Conservation (phyloP, 2,888 invertebrate species). For the Stenichneumon culpator region DNA sequence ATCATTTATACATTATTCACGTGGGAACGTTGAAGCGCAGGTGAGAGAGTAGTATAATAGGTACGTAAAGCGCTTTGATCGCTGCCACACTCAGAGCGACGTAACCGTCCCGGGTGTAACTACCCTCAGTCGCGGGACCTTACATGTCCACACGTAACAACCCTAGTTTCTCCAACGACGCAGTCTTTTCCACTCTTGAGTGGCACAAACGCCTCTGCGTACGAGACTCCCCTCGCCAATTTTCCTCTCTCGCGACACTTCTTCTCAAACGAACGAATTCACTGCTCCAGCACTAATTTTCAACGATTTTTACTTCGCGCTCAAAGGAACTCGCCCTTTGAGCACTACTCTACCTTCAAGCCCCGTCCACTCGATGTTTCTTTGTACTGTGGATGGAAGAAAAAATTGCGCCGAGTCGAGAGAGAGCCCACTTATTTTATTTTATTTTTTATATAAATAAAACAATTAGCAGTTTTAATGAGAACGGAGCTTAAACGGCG, state of each 20-base stretch:
- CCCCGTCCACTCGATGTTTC: neutral
- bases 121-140: constrained; percentile 25
- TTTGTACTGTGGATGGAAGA: neutral
- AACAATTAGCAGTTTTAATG: neutral
- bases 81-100: constrained; percentile 38
- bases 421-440: neutral
- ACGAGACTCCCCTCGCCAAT: neutral
- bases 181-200: constrained; percentile 20
- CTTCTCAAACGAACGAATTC: constrained; percentile 20
- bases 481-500: too few relatives aligned
- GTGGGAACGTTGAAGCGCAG: constrained; percentile 58
- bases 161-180: constrained; percentile 17
- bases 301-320: constrained; percentile 15
- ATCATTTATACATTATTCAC: constrained; percentile 69
- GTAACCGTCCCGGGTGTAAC: constrained; percentile 22
- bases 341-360: neutral
- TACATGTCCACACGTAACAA: constrained; percentile 21
- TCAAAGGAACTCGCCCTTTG: constrained; percentile 6
- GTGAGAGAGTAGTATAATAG: constrained; percentile 50
- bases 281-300: constrained; percentile 30
- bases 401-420: neutral
- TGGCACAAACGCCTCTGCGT: constrained; percentile 12
- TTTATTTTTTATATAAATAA: neutral
- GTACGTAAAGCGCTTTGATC: constrained; percentile 56
- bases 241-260: constrained; percentile 14